phyloP scores from a whole-genome alignment of 2,113 vertebrate species.

The Phyllopteryx taeniolatus region DNA sequence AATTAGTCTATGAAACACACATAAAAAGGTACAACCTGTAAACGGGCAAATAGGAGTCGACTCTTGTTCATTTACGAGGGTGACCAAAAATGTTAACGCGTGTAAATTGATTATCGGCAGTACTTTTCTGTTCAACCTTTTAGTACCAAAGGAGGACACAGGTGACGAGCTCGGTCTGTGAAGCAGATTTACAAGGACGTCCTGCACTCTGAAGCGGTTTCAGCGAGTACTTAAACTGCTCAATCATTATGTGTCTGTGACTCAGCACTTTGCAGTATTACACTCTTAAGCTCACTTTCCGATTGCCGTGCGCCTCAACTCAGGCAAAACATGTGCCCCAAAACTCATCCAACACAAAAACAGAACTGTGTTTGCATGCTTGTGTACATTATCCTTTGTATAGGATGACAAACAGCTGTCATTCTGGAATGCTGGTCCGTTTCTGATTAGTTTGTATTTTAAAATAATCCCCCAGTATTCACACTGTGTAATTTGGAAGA shows the following conservation, averaged over 20 bases:
- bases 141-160: not conserved
- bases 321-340: slow-evolving; percentile 56
- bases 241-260: slow-evolving; percentile 47
- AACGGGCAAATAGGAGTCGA: not conserved
- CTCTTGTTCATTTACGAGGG: not conserved
- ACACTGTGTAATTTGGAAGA: too few relatives aligned
- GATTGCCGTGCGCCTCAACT: slow-evolving; percentile 35
- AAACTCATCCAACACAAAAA: slow-evolving; percentile 30
- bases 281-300: slow-evolving; percentile 59
- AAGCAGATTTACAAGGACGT: slow-evolving; percentile 27
- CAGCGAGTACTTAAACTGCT: slow-evolving; percentile 57
- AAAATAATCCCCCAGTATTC: not conserved
- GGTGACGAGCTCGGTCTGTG: not conserved
- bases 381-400: not conserved
- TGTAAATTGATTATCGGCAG: not conserved
- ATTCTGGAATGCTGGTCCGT: not conserved
- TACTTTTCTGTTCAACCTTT: not conserved
- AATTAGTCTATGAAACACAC: slow-evolving; percentile 1
- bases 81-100: not conserved
- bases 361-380: slow-evolving; percentile 23
- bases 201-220: slow-evolving; percentile 44
- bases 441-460: not conserved
- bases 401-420: not conserved
- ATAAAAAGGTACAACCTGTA: not conserved
- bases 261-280: slow-evolving; percentile 69